These are phyloP conservation scores for Hypanus sabinus DNA, from an alignment of 2,113 vertebrate genomes.

Conservation along the genomic window DNA sequence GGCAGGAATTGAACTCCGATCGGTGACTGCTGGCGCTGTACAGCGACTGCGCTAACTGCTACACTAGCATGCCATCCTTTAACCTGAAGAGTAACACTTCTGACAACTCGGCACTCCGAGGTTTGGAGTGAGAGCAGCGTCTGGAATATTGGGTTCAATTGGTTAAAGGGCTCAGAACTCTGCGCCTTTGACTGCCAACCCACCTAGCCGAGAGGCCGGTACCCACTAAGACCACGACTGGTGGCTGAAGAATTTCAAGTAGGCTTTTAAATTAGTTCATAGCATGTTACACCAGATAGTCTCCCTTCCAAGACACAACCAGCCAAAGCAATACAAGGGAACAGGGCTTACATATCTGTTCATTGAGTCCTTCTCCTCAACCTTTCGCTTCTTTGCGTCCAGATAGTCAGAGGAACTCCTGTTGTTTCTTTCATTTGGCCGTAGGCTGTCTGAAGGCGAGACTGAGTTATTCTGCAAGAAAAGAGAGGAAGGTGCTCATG, in stretches of 20 bases:
- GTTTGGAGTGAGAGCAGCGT: background rate
- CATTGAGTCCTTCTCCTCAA: conserved; percentile 89
- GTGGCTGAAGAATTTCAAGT: too few species aligned
- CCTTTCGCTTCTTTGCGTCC: conserved; percentile 88
- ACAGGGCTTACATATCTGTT: conserved; percentile 77
- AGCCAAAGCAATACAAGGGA: too few species aligned
- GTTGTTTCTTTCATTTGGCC: conserved; percentile 82
- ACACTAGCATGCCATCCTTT: too few species aligned
- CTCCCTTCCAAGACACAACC: background rate
- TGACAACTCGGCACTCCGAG: background rate
- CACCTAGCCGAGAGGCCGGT: background rate
- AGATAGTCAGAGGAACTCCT: conserved; percentile 79
- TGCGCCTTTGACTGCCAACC: background rate
- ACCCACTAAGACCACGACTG: background rate
- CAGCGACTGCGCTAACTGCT: too few species aligned
- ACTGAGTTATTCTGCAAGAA: conserved; percentile 80
- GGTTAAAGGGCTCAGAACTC: background rate
- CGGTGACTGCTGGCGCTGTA: too few species aligned
- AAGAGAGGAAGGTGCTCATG: background rate
- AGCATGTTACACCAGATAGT: background rate
- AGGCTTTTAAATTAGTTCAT: too few species aligned
- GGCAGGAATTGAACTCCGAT: too few species aligned
- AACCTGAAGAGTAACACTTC: background rate
- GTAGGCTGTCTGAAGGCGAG: conserved; percentile 85
- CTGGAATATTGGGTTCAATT: background rate